phyloP scores from a whole-genome alignment of 2,888 invertebrate genomes.

The Gryllus longicercus region DNA sequence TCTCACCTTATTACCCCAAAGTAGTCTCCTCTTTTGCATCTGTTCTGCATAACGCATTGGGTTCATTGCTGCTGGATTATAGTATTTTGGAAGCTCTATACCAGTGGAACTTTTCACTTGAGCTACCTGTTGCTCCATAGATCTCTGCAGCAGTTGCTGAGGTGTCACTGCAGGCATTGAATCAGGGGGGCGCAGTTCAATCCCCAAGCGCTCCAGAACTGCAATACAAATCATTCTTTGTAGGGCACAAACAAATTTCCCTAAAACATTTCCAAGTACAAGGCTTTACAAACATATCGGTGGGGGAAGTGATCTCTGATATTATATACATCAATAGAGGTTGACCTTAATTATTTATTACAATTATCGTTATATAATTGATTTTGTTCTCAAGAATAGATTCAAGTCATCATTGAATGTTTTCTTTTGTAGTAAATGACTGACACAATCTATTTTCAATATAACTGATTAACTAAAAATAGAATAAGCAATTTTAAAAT shows the following conservation, averaged over 20 bases:
- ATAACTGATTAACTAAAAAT: too few relatives aligned
- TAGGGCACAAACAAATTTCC: too few relatives aligned
- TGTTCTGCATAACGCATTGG: constrained; percentile 81
- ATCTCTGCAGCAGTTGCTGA: constrained; percentile 53
- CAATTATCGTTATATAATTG: too few relatives aligned
- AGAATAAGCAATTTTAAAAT: too few relatives aligned
- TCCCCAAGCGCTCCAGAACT: constrained; percentile 42
- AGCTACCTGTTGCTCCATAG: constrained; percentile 48
- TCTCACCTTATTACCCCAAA: constrained; percentile 78
- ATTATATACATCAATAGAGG: too few relatives aligned
- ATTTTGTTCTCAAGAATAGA: too few relatives aligned
- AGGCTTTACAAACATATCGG: too few relatives aligned
- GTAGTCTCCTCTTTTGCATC: constrained; percentile 84
- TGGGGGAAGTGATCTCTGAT: background rate
- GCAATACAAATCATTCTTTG: constrained; percentile 21
- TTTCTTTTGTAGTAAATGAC: too few relatives aligned
- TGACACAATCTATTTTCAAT: too few relatives aligned
- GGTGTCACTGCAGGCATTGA: constrained; percentile 54
- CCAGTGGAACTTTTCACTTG: constrained; percentile 48
- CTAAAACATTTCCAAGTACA: too few relatives aligned
- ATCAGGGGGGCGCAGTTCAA: constrained; percentile 45
- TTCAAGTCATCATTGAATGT: too few relatives aligned
- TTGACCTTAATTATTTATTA: too few relatives aligned
- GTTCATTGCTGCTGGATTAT: constrained; percentile 71
- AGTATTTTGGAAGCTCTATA: constrained; percentile 63